Evolutionary conservation across 2,113 vertebrate species (phyloP).

Genomic region (Anoura caudifer): DNA sequence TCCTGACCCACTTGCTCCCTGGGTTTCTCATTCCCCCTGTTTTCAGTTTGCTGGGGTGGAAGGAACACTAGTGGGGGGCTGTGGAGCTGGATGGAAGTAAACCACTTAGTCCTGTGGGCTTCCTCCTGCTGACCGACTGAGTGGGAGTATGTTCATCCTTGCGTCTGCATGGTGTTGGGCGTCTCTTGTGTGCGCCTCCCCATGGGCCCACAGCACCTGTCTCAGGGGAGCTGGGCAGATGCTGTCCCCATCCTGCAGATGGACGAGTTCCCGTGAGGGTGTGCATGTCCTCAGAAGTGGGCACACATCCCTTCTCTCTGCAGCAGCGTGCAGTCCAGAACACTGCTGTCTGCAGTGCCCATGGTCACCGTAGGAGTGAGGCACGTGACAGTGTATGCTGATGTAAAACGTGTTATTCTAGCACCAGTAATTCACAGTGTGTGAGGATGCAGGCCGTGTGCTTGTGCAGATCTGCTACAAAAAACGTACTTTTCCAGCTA

Average conservation of each 20-base stretch:
- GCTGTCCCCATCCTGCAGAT: fast-evolving
- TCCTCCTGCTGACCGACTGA: not conserved
- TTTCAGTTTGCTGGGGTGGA: not conserved
- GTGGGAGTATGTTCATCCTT: fast-evolving
- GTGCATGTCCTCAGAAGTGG: not conserved
- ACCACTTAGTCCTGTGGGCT: not conserved
- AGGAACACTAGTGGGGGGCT: not conserved
- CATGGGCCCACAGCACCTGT: not conserved
- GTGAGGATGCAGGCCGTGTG: not conserved
- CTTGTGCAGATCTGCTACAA: not conserved
- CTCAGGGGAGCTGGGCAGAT: not conserved
- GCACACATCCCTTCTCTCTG: not conserved
- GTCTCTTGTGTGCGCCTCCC: not conserved
- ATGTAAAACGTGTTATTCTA: not conserved
- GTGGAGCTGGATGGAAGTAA: no score
- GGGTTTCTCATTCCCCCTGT: not conserved
- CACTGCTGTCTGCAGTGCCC: not conserved
- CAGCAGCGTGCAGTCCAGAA: no score
- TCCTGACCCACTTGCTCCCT: not conserved
- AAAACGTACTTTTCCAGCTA: not conserved
- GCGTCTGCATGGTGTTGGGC: not conserved
- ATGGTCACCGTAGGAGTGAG: not conserved
- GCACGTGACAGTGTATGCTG: not conserved
- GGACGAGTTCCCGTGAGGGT: not conserved
- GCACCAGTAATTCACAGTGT: not conserved